Evolutionary conservation across 1,140 invertebrate species (phyloP), one percentile per base, ranked within the genome.

Genomic region (Caenorhabditis inopinata): DNA sequence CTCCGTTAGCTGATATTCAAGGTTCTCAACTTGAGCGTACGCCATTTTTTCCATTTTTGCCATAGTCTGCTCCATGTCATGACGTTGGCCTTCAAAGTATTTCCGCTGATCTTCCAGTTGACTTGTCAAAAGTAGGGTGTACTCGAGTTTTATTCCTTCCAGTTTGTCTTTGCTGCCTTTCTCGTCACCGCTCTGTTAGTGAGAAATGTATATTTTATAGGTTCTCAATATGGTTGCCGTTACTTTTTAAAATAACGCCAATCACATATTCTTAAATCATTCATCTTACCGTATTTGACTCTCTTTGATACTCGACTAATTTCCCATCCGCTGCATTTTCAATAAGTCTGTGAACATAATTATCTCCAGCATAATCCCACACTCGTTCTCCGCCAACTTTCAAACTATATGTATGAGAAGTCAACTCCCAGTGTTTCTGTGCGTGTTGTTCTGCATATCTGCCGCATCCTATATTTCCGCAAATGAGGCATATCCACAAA

Each of bases 401-500:
- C 91, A 99, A 92, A 25, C 96, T 94, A 87, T 97, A 99, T 46
- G 95, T 97, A 88, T 99, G 97, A 83, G 95, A 94, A 0, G 97
- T 97, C 51, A 94, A 93, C 62, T 94, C 90, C 90, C 96, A 99
- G 90, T 99, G 97, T 82, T 91, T 90, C 85, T 92, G 92, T 16
- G 93, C 93, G 89, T 94, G 93, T 2, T 92, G 92, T 74, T 91
- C 91, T 23, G 91, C 91, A 89, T 94, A 94, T 78, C 94, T 90
- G 16, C 96, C 95, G 91, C 97, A 99, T 45, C 97, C 97, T 51
- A 99, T 93, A 90, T 98, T 94, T 14, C 97, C 97, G 90, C 97
- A 99, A 82, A 99, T 96, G 18, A 99, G 90, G 89, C 97, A 99
- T 83, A 99, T 98, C 97, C 97, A 99, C 0, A 99, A 90, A 82